Conservation (phyloP, 53 echinoderm and acorn worm genomes). For the Mesocentrotus franciscanus region DNA sequence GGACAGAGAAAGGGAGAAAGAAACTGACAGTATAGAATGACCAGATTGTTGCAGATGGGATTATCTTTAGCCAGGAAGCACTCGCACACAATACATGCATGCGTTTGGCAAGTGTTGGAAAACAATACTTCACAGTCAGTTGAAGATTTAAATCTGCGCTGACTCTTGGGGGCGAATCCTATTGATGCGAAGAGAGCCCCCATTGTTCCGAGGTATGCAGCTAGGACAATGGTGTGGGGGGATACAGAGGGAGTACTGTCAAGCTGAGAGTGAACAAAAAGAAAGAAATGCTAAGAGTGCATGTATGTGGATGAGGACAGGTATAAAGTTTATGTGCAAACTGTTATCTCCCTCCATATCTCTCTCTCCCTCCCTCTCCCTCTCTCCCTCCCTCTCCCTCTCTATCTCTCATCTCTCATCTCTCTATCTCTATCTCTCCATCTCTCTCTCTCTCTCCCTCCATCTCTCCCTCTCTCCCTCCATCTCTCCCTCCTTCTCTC, state of each 20-base stretch:
- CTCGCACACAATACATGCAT: not conserved
- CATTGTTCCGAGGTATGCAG: slow-evolving; percentile 49
- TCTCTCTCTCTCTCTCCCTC: too few relatives aligned
- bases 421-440: too few relatives aligned
- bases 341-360: too few relatives aligned
- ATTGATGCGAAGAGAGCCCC: slow-evolving; percentile 14
- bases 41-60: not conserved
- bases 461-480: too few relatives aligned
- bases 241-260: slow-evolving; percentile 17
- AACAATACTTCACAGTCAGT: not conserved
- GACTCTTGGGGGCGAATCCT: slow-evolving; percentile 33
- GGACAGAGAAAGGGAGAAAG: not conserved
- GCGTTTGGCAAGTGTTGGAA: not conserved
- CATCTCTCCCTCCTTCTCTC: too few relatives aligned
- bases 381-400: too few relatives aligned
- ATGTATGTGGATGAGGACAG: too few relatives aligned
- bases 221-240: not conserved
- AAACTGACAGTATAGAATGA: not conserved
- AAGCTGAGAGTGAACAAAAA: not conserved
- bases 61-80: not conserved
- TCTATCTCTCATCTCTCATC: too few relatives aligned
- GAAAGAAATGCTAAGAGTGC: too few relatives aligned
- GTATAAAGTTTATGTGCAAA: too few relatives aligned
- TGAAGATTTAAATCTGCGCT: not conserved
- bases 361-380: too few relatives aligned